Base-by-base conservation (phyloP, 2,113 vertebrate genomes). In the Fulica atra region DNA sequence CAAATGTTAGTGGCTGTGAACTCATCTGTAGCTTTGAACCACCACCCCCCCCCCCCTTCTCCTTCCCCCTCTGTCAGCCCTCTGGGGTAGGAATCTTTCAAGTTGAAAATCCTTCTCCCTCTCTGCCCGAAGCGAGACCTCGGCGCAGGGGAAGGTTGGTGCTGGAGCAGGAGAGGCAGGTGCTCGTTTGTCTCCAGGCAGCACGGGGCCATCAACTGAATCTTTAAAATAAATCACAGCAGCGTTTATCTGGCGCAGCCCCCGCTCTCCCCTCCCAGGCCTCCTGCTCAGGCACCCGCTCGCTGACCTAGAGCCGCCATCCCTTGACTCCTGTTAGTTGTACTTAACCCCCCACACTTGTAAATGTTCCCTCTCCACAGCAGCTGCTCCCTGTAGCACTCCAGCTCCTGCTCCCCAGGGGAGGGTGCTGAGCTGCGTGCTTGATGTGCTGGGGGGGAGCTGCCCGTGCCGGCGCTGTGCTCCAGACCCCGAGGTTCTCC, bases 151-250 rank as follows among this genome's bases (percentile, higher is more conserved):
- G 23, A 18, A 48, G 83, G 66, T 44, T 51, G 59, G 56, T 42
- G 50, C 21, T 8, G 53, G 81, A 48, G 73, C 59, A 14, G 57
- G 7, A 81, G 86, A 76, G 87, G 84, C 78, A 93, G 94, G 88
- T 95, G 92, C 85, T 95, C 26, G 4, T 77, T 86, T 89, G 57
- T 86, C 53, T 92, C 33, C 2, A 40, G 72, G 89, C 81, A 71
- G 69, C 69, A 26, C 17, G 8, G 63, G 71, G 44, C 87, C 81
- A 91, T 89, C 81, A 91, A 89, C 86, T 96, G 86, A 83, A 81
- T 86, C 77, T 93, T 69, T 77, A 73, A 94, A 91, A 94, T 89
- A 86, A 96, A 89, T 86, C 88, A 87, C 91, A 92, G 29, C 2
- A 24, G 77, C 24, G 51, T 86, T 92, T 79, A 59, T 87, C 81